These are phyloP conservation scores for Passer montanus DNA, from an alignment of 2,113 vertebrate genomes.

Conservation along the genomic window DNA sequence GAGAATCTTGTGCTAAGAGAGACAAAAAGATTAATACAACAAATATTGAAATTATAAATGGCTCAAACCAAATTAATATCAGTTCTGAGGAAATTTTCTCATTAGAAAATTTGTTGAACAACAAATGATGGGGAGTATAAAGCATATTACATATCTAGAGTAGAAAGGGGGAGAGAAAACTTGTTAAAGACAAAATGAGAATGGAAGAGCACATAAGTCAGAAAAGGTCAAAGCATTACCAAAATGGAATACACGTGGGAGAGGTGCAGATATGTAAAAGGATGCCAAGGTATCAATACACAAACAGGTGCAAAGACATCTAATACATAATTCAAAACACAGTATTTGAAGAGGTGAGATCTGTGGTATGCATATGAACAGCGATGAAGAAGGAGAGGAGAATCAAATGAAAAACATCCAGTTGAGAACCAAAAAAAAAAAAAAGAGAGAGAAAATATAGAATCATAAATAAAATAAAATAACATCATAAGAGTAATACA, in stretches of 20 bases:
- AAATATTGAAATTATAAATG: neutral
- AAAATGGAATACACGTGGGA: neutral
- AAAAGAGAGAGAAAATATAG: neutral
- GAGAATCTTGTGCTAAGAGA: neutral
- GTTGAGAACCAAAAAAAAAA: neutral
- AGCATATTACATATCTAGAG: neutral
- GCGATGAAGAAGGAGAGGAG: neutral
- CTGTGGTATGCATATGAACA: neutral
- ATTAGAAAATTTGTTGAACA: neutral
- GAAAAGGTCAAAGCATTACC: neutral
- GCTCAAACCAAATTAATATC: neutral
- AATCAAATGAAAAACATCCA: neutral
- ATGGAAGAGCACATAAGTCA: neutral
- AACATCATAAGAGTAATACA: neutral
- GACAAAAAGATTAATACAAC: neutral
- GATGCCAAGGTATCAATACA: neutral
- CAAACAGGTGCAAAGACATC: neutral
- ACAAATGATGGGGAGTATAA: neutral
- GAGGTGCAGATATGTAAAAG: neutral
- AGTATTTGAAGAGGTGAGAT: neutral
- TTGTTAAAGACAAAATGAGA: neutral
- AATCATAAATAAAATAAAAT: neutral
- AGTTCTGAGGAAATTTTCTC: neutral
- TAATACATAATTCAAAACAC: neutral
- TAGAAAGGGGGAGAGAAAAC: neutral